These are phyloP conservation scores for Temnothorax longispinosus DNA, from an alignment of 1,140 invertebrate species.

Conservation along the genomic window DNA sequence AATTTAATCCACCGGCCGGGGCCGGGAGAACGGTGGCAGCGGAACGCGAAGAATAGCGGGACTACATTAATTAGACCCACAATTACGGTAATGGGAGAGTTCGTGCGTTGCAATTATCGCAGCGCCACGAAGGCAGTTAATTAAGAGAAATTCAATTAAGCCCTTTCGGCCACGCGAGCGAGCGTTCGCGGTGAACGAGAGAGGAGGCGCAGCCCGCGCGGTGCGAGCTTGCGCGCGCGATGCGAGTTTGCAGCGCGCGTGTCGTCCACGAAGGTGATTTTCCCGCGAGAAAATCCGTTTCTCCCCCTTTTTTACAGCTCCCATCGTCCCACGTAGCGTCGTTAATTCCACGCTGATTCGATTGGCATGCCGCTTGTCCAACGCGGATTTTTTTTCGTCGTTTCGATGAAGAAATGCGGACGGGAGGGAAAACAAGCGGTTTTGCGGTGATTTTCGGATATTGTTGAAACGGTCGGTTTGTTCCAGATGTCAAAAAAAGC, in stretches of 20 bases:
- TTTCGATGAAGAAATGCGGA: not conserved
- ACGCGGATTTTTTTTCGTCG: slow-evolving; percentile 32
- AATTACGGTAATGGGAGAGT: slow-evolving; percentile 77
- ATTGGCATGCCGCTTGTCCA: slow-evolving; percentile 33
- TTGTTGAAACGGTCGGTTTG: not conserved
- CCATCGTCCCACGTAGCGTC: not conserved
- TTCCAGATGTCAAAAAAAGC: not conserved
- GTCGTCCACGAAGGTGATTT: slow-evolving; percentile 33
- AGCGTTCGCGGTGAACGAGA: not conserved
- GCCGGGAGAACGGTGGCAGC: not conserved
- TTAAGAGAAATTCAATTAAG: slow-evolving; percentile 78
- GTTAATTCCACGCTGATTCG: slow-evolving; percentile 45
- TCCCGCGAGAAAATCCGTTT: slow-evolving; percentile 40
- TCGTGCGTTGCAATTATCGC: slow-evolving; percentile 76
- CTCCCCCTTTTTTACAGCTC: slow-evolving; percentile 5
- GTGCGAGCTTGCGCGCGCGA: no score
- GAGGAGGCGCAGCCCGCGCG: not conserved
- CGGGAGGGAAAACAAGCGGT: not conserved
- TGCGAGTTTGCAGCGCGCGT: not conserved
- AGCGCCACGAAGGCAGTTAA: slow-evolving; percentile 73
- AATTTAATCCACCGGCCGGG: slow-evolving; percentile 63
- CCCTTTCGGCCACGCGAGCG: slow-evolving; percentile 64
- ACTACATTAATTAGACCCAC: slow-evolving; percentile 75
- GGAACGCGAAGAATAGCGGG: slow-evolving; percentile 56
- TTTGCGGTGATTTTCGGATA: slow-evolving; percentile 29